phyloP scores from a whole-genome alignment of 2,888 invertebrate genomes.

The Amiota mariae region DNA sequence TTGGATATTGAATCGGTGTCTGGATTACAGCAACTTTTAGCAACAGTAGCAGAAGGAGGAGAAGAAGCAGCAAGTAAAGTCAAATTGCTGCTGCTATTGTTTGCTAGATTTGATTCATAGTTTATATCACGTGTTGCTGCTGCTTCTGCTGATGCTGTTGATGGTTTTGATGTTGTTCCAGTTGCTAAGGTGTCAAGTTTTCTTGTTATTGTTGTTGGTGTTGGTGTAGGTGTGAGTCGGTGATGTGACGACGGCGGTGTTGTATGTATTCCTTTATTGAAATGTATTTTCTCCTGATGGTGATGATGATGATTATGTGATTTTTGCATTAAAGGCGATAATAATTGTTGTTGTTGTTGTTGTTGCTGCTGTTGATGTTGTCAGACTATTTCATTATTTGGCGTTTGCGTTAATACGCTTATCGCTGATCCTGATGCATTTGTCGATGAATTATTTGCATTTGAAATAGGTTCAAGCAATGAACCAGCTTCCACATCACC shows the following conservation, averaged over 20 bases:
- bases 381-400: conserved; percentile 71
- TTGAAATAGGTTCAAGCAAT: conserved; percentile 66
- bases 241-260: not conserved
- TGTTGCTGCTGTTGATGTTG: conserved; percentile 62
- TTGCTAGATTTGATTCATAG: conserved; percentile 27
- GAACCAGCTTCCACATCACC: conserved; percentile 73
- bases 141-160: not conserved
- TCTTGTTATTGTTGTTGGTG: conserved; percentile 11
- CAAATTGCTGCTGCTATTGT: not conserved
- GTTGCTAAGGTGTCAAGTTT: not conserved
- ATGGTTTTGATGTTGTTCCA: not conserved
- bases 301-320: conserved; percentile 44
- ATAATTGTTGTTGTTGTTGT: conserved; percentile 42
- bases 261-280: conserved; percentile 43
- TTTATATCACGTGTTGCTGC: conserved; percentile 53
- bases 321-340: conserved; percentile 41
- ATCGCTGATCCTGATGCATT: conserved; percentile 46
- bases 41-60: not conserved
- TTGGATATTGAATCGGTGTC: not conserved
- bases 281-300: conserved; percentile 42
- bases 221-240: too few species aligned
- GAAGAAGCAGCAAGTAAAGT: not conserved
- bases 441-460: conserved; percentile 55
- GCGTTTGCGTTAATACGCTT: conserved; percentile 45
- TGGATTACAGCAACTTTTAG: not conserved